Evolutionary conservation across 2,888 invertebrate species (phyloP).

Genomic region (Hedychridium roseum): DNA sequence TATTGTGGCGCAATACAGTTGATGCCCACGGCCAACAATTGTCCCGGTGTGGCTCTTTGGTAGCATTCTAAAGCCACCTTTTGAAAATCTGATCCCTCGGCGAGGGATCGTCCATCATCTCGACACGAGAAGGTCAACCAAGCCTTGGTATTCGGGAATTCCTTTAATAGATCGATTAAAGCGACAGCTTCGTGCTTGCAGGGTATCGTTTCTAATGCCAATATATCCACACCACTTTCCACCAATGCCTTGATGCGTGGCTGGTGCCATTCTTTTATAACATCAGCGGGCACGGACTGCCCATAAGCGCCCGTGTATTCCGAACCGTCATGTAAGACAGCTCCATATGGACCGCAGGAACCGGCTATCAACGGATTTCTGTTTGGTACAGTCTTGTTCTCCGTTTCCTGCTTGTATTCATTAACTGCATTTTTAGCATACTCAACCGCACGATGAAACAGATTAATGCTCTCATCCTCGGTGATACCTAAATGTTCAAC

Average conservation of each 20-base stretch:
- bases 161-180: conserved; percentile 79
- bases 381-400: conserved; percentile 31
- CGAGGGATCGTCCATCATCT: conserved; percentile 72
- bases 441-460: conserved; percentile 57
- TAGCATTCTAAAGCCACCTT: conserved; percentile 77
- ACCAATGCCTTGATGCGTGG: conserved; percentile 82
- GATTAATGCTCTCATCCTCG: conserved; percentile 71
- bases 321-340: conserved; percentile 88
- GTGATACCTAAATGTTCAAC: conserved; percentile 75
- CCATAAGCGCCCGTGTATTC: conserved; percentile 92
- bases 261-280: conserved; percentile 84
- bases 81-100: conserved; percentile 82
- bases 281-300: conserved; percentile 69
- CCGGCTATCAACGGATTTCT: conserved; percentile 79
- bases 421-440: conserved; percentile 79
- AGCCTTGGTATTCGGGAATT: conserved; percentile 80
- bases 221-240: conserved; percentile 81
- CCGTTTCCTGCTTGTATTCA: conserved; percentile 43
- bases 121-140: conserved; percentile 89
- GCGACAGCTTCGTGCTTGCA: conserved; percentile 84
- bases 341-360: conserved; percentile 93
- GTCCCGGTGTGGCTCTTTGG: conserved; percentile 66
- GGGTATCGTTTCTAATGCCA: conserved; percentile 94
- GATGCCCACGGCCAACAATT: conserved; percentile 85
- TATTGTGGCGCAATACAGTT: conserved; percentile 83